Base-by-base conservation (phyloP, 2,888 invertebrate genomes). In the Pemphredon lugubris region DNA sequence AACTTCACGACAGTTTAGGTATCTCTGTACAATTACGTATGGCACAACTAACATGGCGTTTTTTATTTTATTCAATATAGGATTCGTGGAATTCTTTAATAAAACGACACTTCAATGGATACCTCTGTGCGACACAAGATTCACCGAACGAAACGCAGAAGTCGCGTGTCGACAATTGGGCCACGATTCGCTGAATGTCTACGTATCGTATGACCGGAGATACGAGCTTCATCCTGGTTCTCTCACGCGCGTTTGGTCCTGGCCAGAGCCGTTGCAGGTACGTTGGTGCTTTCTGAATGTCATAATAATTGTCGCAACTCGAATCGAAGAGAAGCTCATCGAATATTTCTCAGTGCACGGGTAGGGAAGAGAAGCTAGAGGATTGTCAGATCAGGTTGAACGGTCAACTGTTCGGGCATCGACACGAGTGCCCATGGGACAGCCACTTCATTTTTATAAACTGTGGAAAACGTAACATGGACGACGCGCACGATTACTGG, bases 121-220 rank as follows among this genome's bases (percentile, higher is more conserved):
- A 32, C 97, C 99, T 0, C 94, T 98, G 90, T 99, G 99, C 90
- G 99, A 99, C 89, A 93, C 93, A 44, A 93, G 97, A 66, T 99
- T 99, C 88, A 98, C 98, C 0, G 97, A 98, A 88, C 93, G 98
- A 83, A 99, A 98, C 87, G 98, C 98, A 2, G 96, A 98, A 91
- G 98, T 99, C 0, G 97, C 98, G 0, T 99, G 99, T 86, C 92
- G 97, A 18, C 97, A 98, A 88, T 90, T 99, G 44, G 98, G 98
- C 6, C 95, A 95, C 84, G 96, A 97, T 88, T 94, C 96, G 0
- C 92, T 97, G 23, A 97, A 98, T 87, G 95, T 96, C 0, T 96
- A 95, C 87, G 96, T 98, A 75, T 94, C 96, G 26, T 94, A 95
- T 81, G 97, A 96, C 78, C 93, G 94, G 2, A 91, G 98, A 76